Conservation (phyloP, 2,888 invertebrate species). For the Tenthredo livida region DNA sequence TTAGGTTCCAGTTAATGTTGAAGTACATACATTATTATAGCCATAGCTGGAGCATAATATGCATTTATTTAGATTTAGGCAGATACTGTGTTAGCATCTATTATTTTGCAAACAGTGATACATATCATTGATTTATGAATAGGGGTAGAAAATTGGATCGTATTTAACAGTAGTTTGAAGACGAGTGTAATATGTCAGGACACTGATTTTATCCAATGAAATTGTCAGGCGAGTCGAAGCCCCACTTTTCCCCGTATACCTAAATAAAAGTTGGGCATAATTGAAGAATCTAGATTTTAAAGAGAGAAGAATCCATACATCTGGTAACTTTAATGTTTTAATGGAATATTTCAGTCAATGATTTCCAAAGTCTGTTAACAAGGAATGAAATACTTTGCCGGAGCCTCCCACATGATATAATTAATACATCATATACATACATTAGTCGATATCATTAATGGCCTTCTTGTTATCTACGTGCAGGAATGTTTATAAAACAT, state of each 20-base stretch:
- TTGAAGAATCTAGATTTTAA: not conserved
- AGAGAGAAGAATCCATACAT: not conserved
- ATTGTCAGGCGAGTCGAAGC: not conserved
- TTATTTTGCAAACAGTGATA: not conserved
- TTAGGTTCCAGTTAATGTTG: not conserved
- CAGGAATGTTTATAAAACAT: slow-evolving; percentile 29
- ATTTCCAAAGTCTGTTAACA: not conserved
- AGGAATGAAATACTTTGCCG: not conserved
- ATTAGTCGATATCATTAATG: slow-evolving; percentile 25
- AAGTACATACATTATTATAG: not conserved
- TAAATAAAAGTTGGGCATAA: not conserved
- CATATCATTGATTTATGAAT: not conserved
- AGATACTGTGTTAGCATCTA: slow-evolving; percentile 7
- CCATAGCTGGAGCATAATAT: not conserved
- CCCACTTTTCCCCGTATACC: not conserved
- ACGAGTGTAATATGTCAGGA: not conserved
- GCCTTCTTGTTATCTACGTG: slow-evolving; percentile 10
- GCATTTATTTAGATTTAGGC: not conserved
- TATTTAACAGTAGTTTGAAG: not conserved
- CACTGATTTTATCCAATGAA: not conserved
- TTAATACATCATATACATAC: not conserved
- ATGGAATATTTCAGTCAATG: not conserved
- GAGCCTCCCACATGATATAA: slow-evolving; percentile 11
- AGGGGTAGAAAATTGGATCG: not conserved
- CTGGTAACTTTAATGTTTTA: not conserved